Percentiles rank a stretch among this genome's conserved stretches.
These are phyloP conservation scores for Drosophila rhopaloa DNA, from an alignment of 1,140 invertebrate species.

Conservation along the genomic window DNA sequence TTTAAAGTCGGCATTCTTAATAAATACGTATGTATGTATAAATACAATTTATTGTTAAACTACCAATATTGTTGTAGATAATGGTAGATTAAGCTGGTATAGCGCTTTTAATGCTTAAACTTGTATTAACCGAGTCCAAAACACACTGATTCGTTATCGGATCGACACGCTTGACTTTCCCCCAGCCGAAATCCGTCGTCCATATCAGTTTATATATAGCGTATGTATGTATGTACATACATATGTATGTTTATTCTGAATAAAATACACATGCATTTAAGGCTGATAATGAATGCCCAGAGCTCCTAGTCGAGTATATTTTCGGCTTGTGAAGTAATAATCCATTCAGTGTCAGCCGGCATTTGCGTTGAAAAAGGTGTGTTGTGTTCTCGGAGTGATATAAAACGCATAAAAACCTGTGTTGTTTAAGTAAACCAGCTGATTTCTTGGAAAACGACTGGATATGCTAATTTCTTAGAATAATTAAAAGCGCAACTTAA, in stretches of 20 bases:
- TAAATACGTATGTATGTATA: neutral
- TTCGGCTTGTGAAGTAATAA: slow-evolving; percentile 10
- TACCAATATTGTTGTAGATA: slow-evolving; percentile 12
- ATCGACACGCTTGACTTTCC: slow-evolving; percentile 32
- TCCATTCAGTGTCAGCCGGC: slow-evolving; percentile 51
- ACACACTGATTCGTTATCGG: slow-evolving; percentile 42
- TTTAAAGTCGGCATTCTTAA: neutral
- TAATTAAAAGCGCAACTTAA: neutral
- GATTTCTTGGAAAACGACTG: slow-evolving; percentile 15
- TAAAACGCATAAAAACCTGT: slow-evolving; percentile 6
- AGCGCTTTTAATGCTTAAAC: slow-evolving; percentile 7
- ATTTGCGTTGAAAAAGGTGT: slow-evolving; percentile 59
- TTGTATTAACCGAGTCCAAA: slow-evolving; percentile 21
- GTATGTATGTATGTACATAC: neutral
- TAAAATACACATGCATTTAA: slow-evolving; percentile 13
- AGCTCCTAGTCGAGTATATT: slow-evolving; percentile 33
- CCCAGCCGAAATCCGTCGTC: slow-evolving; percentile 11
- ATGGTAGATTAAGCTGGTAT: slow-evolving; percentile 11
- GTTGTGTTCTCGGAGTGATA: slow-evolving; percentile 19
- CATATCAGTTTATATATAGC: slow-evolving; percentile 20
- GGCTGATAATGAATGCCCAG: slow-evolving; percentile 43
- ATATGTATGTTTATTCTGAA: neutral
- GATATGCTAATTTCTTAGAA: slow-evolving; percentile 19
- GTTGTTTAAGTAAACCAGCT: slow-evolving; percentile 17
- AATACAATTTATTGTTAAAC: neutral